Conservation (phyloP, 2,797 vertebrate species). For the Prunella strophiata region DNA sequence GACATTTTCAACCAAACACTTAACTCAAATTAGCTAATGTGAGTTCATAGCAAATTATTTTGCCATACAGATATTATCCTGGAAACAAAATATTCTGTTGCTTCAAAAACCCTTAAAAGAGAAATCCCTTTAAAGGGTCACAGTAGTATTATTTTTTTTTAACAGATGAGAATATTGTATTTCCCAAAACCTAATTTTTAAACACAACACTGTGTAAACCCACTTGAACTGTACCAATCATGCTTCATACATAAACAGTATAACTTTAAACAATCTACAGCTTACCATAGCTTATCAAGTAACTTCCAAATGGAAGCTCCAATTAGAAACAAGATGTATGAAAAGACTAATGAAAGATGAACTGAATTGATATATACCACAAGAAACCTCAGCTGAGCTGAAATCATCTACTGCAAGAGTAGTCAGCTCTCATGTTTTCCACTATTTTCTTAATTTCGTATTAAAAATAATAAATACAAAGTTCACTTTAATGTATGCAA, state of each 20-base stretch:
- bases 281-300: background rate
- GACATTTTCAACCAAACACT: background rate
- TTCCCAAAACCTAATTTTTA: background rate
- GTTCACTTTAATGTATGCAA: background rate
- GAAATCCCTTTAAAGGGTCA: background rate
- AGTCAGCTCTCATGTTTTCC: background rate
- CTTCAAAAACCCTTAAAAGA: background rate
- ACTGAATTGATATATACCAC: background rate
- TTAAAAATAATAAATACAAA: background rate
- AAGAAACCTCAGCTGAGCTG: background rate
- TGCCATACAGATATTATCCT: background rate
- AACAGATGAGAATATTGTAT: background rate
- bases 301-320: background rate
- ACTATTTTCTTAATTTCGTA: background rate
- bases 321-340: background rate
- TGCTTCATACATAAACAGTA: background rate
- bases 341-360: background rate
- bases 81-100: background rate
- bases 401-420: background rate
- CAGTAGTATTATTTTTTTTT: background rate
- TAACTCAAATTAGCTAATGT: fast-evolving
- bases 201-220: background rate
- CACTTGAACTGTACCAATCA: background rate
- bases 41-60: background rate
- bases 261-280: background rate